Percentiles rank a stretch among this genome's conserved stretches.
These are phyloP conservation scores for Heteromyza rotundicornis DNA, from an alignment of 2,888 invertebrate species.

Conservation along the genomic window DNA sequence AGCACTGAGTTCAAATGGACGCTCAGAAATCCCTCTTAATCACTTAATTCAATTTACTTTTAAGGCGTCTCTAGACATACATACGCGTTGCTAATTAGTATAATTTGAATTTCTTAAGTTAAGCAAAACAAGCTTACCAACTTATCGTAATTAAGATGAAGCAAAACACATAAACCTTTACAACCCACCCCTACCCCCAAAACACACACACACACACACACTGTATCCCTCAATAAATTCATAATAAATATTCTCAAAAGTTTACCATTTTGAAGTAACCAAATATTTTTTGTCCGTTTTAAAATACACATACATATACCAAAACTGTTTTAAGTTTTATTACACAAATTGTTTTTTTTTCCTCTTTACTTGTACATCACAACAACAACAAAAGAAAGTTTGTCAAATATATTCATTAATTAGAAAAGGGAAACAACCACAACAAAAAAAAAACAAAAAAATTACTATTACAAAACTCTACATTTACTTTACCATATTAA, in stretches of 20 bases:
- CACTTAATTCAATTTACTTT: not conserved
- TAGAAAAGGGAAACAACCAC: not conserved
- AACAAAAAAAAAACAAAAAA: not conserved
- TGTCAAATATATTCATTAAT: not conserved
- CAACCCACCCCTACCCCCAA: not conserved
- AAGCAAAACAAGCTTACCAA: not conserved
- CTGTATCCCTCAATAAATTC: not conserved
- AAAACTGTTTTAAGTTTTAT: slow-evolving; percentile 2
- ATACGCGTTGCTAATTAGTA: not conserved
- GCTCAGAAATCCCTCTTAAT: not conserved
- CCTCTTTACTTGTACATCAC: not conserved
- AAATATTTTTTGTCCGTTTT: not conserved
- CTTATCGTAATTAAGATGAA: not conserved
- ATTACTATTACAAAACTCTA: not conserved
- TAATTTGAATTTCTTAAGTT: not conserved
- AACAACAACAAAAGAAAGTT: not conserved
- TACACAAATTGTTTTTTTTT: not conserved
- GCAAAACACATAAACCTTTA: not conserved
- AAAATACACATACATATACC: no score
- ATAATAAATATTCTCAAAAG: not conserved
- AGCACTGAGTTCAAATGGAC: not conserved
- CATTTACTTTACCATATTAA: not conserved
- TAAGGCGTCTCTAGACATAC: no score
- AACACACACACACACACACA: not conserved
- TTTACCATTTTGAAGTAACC: not conserved